Evolutionary conservation across 2,888 invertebrate genomes (phyloP), one percentile per base, ranked within the genome.

Genomic region (Erebia aethiops): DNA sequence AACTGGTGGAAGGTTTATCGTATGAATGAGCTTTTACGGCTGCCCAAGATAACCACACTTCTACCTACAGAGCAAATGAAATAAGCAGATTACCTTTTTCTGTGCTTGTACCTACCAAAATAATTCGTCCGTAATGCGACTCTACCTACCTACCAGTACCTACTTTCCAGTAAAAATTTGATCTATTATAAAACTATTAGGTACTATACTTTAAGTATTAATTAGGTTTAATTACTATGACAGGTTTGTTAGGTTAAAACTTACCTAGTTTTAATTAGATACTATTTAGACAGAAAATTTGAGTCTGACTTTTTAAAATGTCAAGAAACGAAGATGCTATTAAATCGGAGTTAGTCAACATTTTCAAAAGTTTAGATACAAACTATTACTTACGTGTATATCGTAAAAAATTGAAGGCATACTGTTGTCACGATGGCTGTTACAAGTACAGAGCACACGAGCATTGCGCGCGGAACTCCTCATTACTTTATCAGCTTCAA

Each of bases 371-470:
- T 16, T 16, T n/a, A 49, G 8, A 26, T 11, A 43, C 51, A 66
- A 67, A 67, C 41, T 51, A 35, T 65, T 60, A 83, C 88, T 89
- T 84, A 94, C 93, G 77, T 92, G 93, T 56, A 90, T 84, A 67
- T 93, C 92, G 77, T 92, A 93, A 81, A 88, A 93, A 72, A 90
- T 86, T 52, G 92, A 87, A 46, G 90, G 86, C 71, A 92, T 83
- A 73, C 90, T 84, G 67, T 85, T 85, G 74, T 88, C 86, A 21
- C 83, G 85, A n/a, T 81, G 77, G 16, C 85, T 78, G 67, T 88
- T 86, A 74, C 92, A 93, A 54, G 92, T 92, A 80, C 92, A 92
- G 73, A 85, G 90, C 35, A 88, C 84, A 77, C 87, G 90, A 46
- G 82, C 80, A 74, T 79, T 74, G 65, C 87, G 84, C 69, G 83